phyloP scores from a whole-genome alignment of 2,797 vertebrate species.

The Myotis vivesi region DNA sequence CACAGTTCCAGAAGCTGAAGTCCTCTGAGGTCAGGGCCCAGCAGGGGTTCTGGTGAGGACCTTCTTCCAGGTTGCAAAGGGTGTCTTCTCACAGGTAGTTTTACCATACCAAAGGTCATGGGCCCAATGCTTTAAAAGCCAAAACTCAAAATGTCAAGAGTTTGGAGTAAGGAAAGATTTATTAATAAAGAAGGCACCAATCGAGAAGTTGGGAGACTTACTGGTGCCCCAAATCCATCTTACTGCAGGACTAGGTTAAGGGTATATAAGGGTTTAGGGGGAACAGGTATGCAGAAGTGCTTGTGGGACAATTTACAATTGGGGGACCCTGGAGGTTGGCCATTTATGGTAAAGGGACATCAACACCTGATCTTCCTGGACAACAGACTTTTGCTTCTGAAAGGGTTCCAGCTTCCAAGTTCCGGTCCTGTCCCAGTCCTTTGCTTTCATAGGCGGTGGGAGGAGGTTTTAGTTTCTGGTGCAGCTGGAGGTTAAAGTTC shows the following conservation, averaged over 20 bases:
- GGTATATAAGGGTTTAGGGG: too few relatives aligned
- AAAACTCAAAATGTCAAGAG: neutral
- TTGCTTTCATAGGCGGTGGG: neutral
- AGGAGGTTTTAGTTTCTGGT: neutral
- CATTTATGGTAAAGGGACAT: neutral
- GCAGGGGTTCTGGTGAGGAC: neutral
- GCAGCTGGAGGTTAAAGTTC: neutral
- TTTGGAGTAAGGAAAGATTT: neutral
- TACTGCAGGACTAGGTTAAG: neutral
- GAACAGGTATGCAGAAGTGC: neutral
- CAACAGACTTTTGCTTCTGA: neutral
- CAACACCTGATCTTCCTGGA: neutral
- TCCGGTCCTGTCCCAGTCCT: neutral
- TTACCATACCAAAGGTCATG: neutral
- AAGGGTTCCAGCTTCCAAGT: neutral
- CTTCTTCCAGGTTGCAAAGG: neutral
- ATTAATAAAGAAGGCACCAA: too few relatives aligned
- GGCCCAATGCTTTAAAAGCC: neutral
- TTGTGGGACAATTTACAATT: too few relatives aligned
- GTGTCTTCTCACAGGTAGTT: neutral
- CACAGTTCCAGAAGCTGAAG: neutral
- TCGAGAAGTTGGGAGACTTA: neutral
- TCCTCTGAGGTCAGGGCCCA: neutral
- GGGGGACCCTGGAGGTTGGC: neutral
- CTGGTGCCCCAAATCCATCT: neutral